phyloP scores from a whole-genome alignment of 2,888 invertebrate genomes.

The Agrotis segetum region DNA sequence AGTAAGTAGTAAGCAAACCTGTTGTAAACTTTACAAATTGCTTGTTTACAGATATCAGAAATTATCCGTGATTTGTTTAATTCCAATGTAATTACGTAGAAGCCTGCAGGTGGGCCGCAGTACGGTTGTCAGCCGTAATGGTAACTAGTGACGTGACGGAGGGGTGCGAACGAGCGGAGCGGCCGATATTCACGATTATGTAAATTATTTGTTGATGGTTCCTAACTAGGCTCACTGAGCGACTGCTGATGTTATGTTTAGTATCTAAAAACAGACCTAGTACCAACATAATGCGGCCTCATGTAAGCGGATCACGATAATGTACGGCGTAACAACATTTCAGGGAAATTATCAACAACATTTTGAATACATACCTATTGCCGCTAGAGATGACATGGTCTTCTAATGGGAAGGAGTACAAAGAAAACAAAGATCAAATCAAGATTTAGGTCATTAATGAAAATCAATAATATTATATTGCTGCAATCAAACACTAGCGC shows the following conservation, averaged over 20 bases:
- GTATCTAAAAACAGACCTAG: constrained; percentile 18
- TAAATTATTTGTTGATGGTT: constrained; percentile 48
- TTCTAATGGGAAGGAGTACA: too few species aligned
- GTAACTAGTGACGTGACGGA: constrained; percentile 13
- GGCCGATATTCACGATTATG: constrained; percentile 35
- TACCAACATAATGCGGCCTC: not conserved
- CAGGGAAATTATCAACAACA: not conserved
- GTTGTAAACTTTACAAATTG: not conserved
- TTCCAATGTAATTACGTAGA: constrained; percentile 11
- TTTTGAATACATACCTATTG: too few species aligned
- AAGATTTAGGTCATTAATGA: not conserved
- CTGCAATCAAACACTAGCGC: not conserved
- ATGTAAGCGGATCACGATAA: not conserved
- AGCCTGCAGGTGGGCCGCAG: not conserved
- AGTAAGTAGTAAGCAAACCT: not conserved
- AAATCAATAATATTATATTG: not conserved
- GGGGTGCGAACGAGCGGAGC: constrained; percentile 5
- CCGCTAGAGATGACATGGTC: not conserved
- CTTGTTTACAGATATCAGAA: constrained; percentile 13
- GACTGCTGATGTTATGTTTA: constrained; percentile 9
- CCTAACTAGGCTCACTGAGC: constrained; percentile 10
- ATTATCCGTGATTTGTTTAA: constrained; percentile 34
- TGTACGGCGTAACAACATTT: not conserved
- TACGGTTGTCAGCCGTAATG: constrained; percentile 10
- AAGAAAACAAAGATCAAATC: not conserved